phyloP scores from a whole-genome alignment of 2,113 vertebrate genomes.

The Orthonyx spaldingii region DNA sequence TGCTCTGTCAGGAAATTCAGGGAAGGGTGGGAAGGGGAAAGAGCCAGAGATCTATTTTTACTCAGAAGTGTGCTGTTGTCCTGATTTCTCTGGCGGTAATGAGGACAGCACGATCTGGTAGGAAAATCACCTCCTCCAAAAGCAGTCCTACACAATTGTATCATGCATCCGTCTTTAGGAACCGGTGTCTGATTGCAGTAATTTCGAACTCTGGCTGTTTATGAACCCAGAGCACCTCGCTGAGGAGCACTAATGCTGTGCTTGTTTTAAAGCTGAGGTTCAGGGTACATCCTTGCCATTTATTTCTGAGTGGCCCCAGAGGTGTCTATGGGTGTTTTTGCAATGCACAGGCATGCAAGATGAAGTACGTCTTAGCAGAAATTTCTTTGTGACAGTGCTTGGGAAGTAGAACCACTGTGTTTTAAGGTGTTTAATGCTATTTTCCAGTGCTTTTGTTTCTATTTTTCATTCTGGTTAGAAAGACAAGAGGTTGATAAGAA shows the following conservation, averaged over 20 bases:
- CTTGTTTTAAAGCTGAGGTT: background rate
- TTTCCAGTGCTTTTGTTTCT: background rate
- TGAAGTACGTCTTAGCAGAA: background rate
- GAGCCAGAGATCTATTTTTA: constrained; percentile 75
- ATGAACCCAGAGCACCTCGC: background rate
- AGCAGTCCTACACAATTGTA: constrained; percentile 63
- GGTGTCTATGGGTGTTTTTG: background rate
- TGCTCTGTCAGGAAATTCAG: background rate
- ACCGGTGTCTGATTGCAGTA: constrained; percentile 34
- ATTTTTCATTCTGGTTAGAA: background rate
- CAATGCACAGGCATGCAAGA: background rate
- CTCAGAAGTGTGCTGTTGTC: constrained; percentile 63
- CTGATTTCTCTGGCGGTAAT: constrained; percentile 74
- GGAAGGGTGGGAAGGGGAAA: background rate
- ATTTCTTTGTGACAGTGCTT: background rate
- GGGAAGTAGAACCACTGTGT: background rate
- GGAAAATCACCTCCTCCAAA: constrained; percentile 52
- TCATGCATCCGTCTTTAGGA: constrained; percentile 50
- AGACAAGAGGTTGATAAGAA: background rate
- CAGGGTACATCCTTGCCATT: background rate
- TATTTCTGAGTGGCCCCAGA: background rate
- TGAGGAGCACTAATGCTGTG: background rate
- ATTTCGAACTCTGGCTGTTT: background rate
- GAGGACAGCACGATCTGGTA: constrained; percentile 66
- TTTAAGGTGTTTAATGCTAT: background rate